Evolutionary conservation across 2,113 vertebrate genomes (phyloP), one percentile per base, ranked within the genome.

Genomic region (Pungitius pungitius): DNA sequence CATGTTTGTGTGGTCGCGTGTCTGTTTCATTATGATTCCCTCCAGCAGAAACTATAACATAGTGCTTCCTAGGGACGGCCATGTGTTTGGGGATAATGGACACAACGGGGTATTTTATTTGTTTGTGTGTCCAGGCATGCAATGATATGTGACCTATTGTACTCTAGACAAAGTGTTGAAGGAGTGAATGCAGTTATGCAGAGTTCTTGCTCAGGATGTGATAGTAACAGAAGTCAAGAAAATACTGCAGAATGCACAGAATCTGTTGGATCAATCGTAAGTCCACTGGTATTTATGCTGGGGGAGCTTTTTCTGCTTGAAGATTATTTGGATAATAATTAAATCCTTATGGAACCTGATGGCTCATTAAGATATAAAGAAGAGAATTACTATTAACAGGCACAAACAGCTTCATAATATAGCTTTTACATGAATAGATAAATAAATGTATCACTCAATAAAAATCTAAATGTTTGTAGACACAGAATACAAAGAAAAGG

Each of bases 1-100:
- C 47, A 57, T 77, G 71, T 70, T 57, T 70, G 40, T 54, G 59
- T 78, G 67, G 70, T 66, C 26, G 4, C 72, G 64, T 68, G 66
- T 17, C 9, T 73, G 51, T 81, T 66, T 84, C 57, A 85, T 83
- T 86, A 79, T 74, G 49, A 70, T 72, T 55, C 55, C 80, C 73
- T 56, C 67, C 73, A 83, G 84, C 61, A 47, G 85, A 85, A 87
- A 89, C 80, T 80, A 84, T 73, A 88, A 83, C 84, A 84, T 20
- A 74, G 70, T 0, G 14, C 75, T 83, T 63, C 80, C 64, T 26
- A 11, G 52, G 78, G 83, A 73, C 78, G 43, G 71, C 73, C 86
- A 86, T 73, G 76, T 88, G 87, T 88, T 90, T 80, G 62, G 12
- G 64, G 75, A 77, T 73, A 83, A 66, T 81, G 71, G 78, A 76